phyloP scores from a whole-genome alignment of 2,888 invertebrate genomes.

The Lymantria monacha region DNA sequence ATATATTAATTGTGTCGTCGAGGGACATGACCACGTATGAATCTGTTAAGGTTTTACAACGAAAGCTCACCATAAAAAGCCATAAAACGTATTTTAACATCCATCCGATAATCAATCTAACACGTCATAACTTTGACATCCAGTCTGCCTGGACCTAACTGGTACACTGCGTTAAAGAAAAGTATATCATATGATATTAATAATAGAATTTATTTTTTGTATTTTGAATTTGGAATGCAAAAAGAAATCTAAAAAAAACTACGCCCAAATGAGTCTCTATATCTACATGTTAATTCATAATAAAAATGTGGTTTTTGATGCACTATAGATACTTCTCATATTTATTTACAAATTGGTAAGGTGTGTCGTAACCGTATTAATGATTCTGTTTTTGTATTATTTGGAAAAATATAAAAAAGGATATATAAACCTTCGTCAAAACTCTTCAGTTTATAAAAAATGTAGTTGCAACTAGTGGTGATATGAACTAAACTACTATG shows the following conservation, averaged over 20 bases:
- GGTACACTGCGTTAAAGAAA: constrained; percentile 37
- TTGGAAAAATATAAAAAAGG: constrained; percentile 44
- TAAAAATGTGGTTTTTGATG: constrained; percentile 66
- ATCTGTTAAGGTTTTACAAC: constrained; percentile 70
- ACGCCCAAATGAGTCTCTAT: constrained; percentile 75
- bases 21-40: constrained; percentile 55
- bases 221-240: constrained; percentile 36
- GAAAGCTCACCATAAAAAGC: constrained; percentile 76
- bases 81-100: constrained; percentile 82
- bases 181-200: constrained; percentile 29
- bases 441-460: constrained; percentile 9
- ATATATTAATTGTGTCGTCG: constrained; percentile 18
- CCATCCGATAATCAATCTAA: constrained; percentile 83
- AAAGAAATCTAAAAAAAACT: constrained; percentile 58
- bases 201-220: constrained; percentile 35
- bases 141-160: constrained; percentile 68
- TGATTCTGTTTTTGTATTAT: constrained; percentile 46
- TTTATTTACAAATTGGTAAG: constrained; percentile 73
- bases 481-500: too few relatives aligned
- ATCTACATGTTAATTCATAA: constrained; percentile 80
- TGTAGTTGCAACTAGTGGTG: constrained; percentile 14
- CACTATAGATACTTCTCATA: constrained; percentile 50
- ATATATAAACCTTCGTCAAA: constrained; percentile 3
- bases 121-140: constrained; percentile 83
- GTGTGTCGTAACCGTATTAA: constrained; percentile 55